Conservation (phyloP, 1,140 invertebrate species). For the Aphelinus atriplicis region DNA sequence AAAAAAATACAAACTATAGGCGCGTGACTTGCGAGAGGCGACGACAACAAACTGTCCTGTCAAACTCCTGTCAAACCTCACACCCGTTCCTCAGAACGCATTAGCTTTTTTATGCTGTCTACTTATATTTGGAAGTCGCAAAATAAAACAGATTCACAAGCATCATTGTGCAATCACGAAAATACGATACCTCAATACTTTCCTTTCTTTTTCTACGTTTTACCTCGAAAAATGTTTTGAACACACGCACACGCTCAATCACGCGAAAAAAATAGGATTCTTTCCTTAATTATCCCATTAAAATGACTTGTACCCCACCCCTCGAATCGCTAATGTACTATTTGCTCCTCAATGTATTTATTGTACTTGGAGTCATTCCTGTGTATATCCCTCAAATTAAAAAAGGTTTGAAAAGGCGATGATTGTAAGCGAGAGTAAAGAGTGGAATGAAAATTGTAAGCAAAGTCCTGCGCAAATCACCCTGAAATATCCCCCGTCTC, state of each 20-base stretch:
- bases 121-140: not conserved
- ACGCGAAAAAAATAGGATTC: conserved; percentile 34
- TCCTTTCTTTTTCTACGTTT: no score
- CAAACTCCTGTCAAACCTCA: conserved; percentile 14
- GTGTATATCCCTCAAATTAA: conserved; percentile 42
- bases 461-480: conserved; percentile 29
- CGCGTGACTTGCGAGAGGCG: conserved; percentile 25
- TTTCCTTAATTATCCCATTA: conserved; percentile 19
- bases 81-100: not conserved
- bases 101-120: conserved; percentile 11
- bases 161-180: conserved; percentile 1
- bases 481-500: no score
- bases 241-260: conserved; percentile 33
- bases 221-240: not conserved
- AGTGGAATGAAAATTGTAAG: conserved; percentile 25
- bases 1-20: conserved; percentile 30
- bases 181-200: no score
- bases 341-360: conserved; percentile 52
- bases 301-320: conserved; percentile 20
- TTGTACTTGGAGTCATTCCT: conserved; percentile 51
- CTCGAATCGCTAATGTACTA: conserved; percentile 37
- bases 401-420: conserved; percentile 5
- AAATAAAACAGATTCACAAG: not conserved
- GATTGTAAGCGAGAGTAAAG: conserved; percentile 31
- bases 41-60: conserved; percentile 21